phyloP scores from a whole-genome alignment of 2,888 invertebrate species.

The Punctoribates punctum region DNA sequence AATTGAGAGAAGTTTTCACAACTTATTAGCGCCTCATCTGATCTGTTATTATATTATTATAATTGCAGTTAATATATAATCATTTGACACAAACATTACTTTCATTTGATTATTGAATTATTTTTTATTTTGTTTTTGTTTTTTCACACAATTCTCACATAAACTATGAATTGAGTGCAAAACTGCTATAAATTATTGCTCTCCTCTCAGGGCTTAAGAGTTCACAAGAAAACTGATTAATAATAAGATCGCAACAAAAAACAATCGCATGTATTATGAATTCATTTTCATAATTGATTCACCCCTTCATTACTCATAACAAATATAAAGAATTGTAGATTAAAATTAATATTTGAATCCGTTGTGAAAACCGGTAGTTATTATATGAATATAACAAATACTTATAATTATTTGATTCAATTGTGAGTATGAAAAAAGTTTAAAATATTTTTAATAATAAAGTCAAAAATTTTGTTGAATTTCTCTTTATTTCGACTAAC shows the following conservation, averaged over 20 bases:
- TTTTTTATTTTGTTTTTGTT: background rate
- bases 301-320: background rate
- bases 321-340: constrained; percentile 6
- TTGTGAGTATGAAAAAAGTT: constrained; percentile 1
- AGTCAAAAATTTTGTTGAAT: too few relatives aligned
- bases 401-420: background rate
- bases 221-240: background rate
- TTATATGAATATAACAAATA: background rate
- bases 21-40: constrained; percentile 18
- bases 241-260: background rate
- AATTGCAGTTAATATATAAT: constrained; percentile 24
- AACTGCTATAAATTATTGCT: background rate
- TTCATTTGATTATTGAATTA: background rate
- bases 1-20: background rate
- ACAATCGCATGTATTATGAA: constrained; percentile 8
- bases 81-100: constrained; percentile 10
- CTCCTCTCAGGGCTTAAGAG: background rate
- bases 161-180: background rate
- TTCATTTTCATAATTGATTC: background rate
- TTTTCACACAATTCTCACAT: too few relatives aligned
- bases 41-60: constrained; percentile 4
- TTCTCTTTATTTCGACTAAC: too few relatives aligned
- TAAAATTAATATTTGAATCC: background rate
- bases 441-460: constrained; percentile 20
- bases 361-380: constrained; percentile 32